Percentiles rank a stretch among this genome's conserved stretches.
Evolutionary conservation across 2,113 vertebrate genomes (phyloP).

Genomic region (Raphicerus campestris): DNA sequence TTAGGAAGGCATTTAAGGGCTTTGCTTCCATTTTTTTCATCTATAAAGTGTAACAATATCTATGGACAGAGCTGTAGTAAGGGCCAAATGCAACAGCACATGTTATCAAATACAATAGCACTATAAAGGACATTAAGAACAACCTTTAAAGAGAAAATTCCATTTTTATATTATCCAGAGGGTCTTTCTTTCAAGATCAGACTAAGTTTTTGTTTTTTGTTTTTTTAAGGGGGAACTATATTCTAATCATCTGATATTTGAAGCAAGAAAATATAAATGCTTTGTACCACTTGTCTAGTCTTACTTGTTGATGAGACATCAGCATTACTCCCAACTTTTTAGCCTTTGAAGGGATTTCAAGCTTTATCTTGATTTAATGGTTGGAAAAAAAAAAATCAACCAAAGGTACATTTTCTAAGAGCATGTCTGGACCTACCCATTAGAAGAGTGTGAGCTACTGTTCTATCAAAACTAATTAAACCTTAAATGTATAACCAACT

Average conservation of each 20-base stretch:
- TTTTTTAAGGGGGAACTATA: neutral
- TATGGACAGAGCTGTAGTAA: neutral
- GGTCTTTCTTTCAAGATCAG: neutral
- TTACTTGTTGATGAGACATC: conserved; percentile 26
- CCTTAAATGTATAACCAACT: conserved; percentile 64
- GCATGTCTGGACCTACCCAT: conserved; percentile 24
- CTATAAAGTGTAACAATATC: neutral
- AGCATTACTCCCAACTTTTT: neutral
- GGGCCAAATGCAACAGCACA: neutral
- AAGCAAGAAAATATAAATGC: neutral
- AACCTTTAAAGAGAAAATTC: conserved; percentile 18
- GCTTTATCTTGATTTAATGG: conserved; percentile 40
- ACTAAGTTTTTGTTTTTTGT: neutral
- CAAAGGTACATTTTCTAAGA: conserved; percentile 41
- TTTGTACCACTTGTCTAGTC: neutral
- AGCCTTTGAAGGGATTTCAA: conserved; percentile 42
- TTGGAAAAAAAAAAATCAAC: conserved; percentile 12
- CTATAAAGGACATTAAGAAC: neutral
- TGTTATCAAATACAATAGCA: neutral
- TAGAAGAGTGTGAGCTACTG: conserved; percentile 53
- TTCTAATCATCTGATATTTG: neutral
- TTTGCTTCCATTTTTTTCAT: neutral
- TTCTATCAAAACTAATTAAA: conserved; percentile 63
- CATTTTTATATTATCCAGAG: neutral
- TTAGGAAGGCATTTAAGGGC: neutral